phyloP scores from a whole-genome alignment of 1,140 invertebrate genomes.

The Drosophila kepulauana region DNA sequence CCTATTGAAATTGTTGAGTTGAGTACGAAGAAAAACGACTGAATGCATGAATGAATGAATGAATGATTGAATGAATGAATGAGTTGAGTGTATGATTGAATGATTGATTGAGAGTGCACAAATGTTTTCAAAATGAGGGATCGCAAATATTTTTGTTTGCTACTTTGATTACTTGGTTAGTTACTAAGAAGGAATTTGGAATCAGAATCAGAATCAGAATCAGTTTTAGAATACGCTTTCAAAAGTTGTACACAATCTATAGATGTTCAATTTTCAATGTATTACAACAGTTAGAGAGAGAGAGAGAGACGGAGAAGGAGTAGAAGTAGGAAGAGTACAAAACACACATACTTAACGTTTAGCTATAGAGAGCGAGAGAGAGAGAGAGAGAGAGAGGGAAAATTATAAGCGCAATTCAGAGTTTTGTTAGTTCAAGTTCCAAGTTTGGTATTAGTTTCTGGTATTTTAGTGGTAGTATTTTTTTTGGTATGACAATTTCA shows the following conservation, averaged over 20 bases:
- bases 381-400: slow-evolving; percentile 9
- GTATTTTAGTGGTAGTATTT: slow-evolving; percentile 40
- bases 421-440: slow-evolving; percentile 22
- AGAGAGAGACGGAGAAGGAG: slow-evolving; percentile 49
- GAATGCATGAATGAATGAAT: slow-evolving; percentile 22
- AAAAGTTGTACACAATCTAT: slow-evolving; percentile 50
- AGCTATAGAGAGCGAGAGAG: slow-evolving; percentile 39
- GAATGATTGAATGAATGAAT: slow-evolving; percentile 36
- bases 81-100: slow-evolving; percentile 32
- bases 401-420: slow-evolving; percentile 67
- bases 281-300: slow-evolving; percentile 72
- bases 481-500: slow-evolving; percentile 59
- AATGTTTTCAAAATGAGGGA: slow-evolving; percentile 30
- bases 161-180: slow-evolving; percentile 9
- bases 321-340: slow-evolving; percentile 43
- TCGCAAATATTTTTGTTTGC: slow-evolving; percentile 18
- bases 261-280: slow-evolving; percentile 30
- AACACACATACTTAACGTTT: slow-evolving; percentile 71
- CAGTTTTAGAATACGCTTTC: slow-evolving; percentile 31
- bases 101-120: slow-evolving; percentile 25
- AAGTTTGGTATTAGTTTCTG: slow-evolving; percentile 4
- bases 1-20: slow-evolving; percentile 40
- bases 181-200: slow-evolving; percentile 16
- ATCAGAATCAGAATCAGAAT: slow-evolving; percentile 34
- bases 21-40: slow-evolving; percentile 31